Percentiles rank a stretch among this genome's conserved stretches.
Conservation (phyloP, 2,888 invertebrate species). For the Drosophila flavopinicola region DNA sequence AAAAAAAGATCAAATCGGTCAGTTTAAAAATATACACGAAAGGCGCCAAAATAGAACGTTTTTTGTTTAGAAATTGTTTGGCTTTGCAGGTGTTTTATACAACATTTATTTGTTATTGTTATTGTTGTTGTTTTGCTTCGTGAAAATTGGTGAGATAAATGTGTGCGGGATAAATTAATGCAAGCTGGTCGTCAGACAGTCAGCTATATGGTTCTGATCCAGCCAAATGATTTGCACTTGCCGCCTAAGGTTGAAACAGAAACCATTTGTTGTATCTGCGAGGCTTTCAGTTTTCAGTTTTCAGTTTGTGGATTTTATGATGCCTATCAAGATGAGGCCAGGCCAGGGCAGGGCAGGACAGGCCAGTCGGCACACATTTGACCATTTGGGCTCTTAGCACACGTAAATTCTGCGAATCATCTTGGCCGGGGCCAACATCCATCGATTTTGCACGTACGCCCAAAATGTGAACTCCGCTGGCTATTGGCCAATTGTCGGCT, state of each 20-base stretch:
- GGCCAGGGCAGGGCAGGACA: neutral
- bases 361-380: slow-evolving; percentile 13
- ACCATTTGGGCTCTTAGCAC: slow-evolving; percentile 20
- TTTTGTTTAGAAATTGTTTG: slow-evolving; percentile 57
- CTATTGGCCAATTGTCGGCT: slow-evolving; percentile 34
- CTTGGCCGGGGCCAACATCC: slow-evolving; percentile 47
- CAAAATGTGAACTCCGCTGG: slow-evolving; percentile 36
- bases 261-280: slow-evolving; percentile 59
- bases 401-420: slow-evolving; percentile 61
- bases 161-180: slow-evolving; percentile 43
- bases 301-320: slow-evolving; percentile 58
- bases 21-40: slow-evolving; percentile 69
- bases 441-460: slow-evolving; percentile 56
- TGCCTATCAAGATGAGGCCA: slow-evolving; percentile 49
- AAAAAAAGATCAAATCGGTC: slow-evolving; percentile 64
- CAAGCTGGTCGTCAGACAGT: slow-evolving; percentile 48
- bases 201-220: slow-evolving; percentile 48
- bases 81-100: slow-evolving; percentile 67
- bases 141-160: slow-evolving; percentile 33
- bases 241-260: slow-evolving; percentile 60
- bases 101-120: slow-evolving; percentile 52
- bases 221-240: slow-evolving; percentile 68
- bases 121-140: slow-evolving; percentile 13
- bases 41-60: slow-evolving; percentile 50
- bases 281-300: slow-evolving; percentile 26